phyloP scores from a whole-genome alignment of 2,888 invertebrate species.

The Macrophya alboannulata region DNA sequence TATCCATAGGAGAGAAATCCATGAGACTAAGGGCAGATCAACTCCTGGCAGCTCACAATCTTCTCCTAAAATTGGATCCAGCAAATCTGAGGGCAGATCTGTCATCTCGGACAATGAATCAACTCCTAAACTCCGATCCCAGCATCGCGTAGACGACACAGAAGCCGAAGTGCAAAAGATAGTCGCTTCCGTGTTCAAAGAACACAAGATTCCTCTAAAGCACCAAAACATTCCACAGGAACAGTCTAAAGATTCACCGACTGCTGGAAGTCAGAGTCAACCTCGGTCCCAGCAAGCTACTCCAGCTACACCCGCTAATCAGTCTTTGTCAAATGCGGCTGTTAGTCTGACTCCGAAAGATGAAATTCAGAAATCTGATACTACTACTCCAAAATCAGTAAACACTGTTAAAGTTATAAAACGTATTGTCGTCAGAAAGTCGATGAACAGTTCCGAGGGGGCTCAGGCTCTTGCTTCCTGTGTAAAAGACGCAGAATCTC shows the following conservation, averaged over 20 bases:
- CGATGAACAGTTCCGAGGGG: conserved; percentile 64
- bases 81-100: conserved; percentile 40
- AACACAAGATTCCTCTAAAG: conserved; percentile 77
- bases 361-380: conserved; percentile 64
- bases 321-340: conserved; percentile 25
- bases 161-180: conserved; percentile 79
- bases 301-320: not conserved
- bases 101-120: conserved; percentile 57
- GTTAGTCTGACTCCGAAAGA: conserved; percentile 65
- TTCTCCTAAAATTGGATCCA: conserved; percentile 29
- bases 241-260: conserved; percentile 63
- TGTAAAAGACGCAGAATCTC: conserved; percentile 65
- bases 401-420: conserved; percentile 78
- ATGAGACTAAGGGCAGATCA: conserved; percentile 61
- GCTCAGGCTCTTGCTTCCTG: conserved; percentile 62
- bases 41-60: conserved; percentile 55
- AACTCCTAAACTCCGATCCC: conserved; percentile 54
- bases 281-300: conserved; percentile 51
- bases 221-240: conserved; percentile 70
- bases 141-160: conserved; percentile 72
- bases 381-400: conserved; percentile 63
- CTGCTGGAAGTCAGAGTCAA: conserved; percentile 41
- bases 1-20: conserved; percentile 72
- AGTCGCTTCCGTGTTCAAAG: conserved; percentile 77
- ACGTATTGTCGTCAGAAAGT: conserved; percentile 76